Evolutionary conservation across 2,797 vertebrate genomes (phyloP).

Genomic region (Graptemys geographica): DNA sequence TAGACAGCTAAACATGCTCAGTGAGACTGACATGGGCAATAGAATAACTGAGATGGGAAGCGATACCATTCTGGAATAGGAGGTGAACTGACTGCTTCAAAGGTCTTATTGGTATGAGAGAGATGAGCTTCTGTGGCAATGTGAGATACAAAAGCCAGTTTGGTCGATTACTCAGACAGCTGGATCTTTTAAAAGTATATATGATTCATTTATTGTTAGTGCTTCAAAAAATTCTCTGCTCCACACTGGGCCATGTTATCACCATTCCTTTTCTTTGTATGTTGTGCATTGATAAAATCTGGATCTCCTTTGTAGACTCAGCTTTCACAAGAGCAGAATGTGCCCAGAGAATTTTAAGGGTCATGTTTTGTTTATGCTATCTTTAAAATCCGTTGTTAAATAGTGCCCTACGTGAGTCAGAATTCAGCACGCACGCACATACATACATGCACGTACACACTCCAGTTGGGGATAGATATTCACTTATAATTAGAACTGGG

Average conservation of each 20-base stretch:
- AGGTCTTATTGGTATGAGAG: not conserved
- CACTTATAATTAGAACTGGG: not conserved
- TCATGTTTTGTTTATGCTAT: not conserved
- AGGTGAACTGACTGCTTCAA: not conserved
- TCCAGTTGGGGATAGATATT: not conserved
- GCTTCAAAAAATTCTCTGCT: not conserved
- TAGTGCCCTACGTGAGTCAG: not conserved
- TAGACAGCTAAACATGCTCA: rapidly evolving
- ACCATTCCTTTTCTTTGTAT: not conserved
- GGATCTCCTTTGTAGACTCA: rapidly evolving
- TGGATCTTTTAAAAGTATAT: not conserved
- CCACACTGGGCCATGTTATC: not conserved
- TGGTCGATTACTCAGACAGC: not conserved
- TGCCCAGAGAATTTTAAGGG: not conserved
- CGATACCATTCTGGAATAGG: not conserved
- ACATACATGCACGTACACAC: not conserved
- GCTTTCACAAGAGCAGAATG: rapidly evolving
- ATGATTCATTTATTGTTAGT: not conserved
- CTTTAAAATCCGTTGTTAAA: not conserved
- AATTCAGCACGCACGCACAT: not conserved
- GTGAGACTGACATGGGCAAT: not conserved
- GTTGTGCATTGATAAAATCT: not conserved
- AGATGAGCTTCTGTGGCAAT: not conserved
- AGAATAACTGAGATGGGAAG: not conserved
- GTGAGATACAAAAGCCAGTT: not conserved